A percentile compares a stretch with the other conserved stretches of the same genome.
These are phyloP conservation scores for Thaumatotibia leucotreta DNA, from an alignment of 1,140 invertebrate species.

Conservation along the genomic window DNA sequence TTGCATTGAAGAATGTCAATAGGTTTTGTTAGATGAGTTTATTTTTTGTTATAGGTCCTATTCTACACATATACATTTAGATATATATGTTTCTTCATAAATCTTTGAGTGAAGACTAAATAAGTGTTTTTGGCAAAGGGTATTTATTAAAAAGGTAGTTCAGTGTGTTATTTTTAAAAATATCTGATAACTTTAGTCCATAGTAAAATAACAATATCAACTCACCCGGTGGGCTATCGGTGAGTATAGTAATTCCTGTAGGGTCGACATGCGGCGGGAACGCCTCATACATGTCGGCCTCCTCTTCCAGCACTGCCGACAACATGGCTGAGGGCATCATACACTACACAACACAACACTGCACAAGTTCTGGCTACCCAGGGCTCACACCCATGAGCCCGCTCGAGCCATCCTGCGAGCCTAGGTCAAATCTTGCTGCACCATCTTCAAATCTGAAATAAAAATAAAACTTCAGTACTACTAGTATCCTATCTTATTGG, in stretches of 20 bases:
- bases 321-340: conserved; percentile 76
- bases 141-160: too few relatives aligned
- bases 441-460: conserved; percentile 75
- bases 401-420: conserved; percentile 50
- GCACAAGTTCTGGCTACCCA: conserved; percentile 50
- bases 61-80: too few relatives aligned
- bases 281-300: conserved; percentile 83
- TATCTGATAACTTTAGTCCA: background rate
- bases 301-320: conserved; percentile 82
- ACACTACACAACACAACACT: conserved; percentile 70
- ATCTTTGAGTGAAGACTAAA: too few relatives aligned
- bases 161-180: too few relatives aligned
- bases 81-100: too few relatives aligned
- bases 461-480: conserved; percentile 19
- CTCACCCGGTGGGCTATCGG: conserved; percentile 74
- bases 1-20: too few relatives aligned
- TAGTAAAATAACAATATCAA: too few relatives aligned
- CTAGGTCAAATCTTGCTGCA: conserved; percentile 77
- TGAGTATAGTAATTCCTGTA: conserved; percentile 81
- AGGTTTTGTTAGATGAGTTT: too few relatives aligned
- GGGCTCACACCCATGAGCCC: conserved; percentile 60
- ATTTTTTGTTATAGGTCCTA: too few relatives aligned
- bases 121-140: too few relatives aligned
- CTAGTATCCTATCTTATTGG: too few relatives aligned
- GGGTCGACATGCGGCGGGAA: conserved; percentile 86